Conservation (phyloP, 2,113 vertebrate genomes). For the Festucalex cinctus region DNA sequence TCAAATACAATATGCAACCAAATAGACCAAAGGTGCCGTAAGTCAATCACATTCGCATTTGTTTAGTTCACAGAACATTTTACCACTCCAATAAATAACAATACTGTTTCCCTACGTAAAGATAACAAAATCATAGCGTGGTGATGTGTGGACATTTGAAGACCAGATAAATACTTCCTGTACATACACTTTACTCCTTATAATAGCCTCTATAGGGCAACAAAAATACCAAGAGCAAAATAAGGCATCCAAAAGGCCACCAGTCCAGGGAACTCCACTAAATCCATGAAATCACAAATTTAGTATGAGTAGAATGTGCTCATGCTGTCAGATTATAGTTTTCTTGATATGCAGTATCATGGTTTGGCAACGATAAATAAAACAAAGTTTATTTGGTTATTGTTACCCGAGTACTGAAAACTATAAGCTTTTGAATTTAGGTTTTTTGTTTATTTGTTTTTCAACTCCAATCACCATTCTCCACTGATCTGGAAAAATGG, state of each 20-base stretch:
- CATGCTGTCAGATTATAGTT: constrained; percentile 12
- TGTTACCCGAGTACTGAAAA: background rate
- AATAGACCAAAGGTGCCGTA: background rate
- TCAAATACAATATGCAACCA: constrained; percentile 5
- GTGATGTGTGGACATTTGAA: constrained; percentile 51
- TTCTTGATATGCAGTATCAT: background rate
- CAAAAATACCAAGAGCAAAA: constrained; percentile 66
- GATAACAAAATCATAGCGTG: constrained; percentile 14
- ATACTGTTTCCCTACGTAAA: background rate
- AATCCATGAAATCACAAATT: constrained; percentile 58
- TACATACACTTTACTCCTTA: constrained; percentile 66
- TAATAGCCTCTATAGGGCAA: constrained; percentile 58
- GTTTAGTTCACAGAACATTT: constrained; percentile 3
- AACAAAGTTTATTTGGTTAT: background rate
- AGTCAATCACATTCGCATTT: constrained; percentile 2
- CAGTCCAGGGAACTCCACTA: constrained; percentile 55
- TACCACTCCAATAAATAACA: constrained; percentile 36
- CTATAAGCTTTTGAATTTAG: background rate
- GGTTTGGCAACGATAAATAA: background rate
- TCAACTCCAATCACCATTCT: background rate
- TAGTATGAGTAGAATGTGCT: constrained; percentile 64
- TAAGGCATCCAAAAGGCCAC: constrained; percentile 78
- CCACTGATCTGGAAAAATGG: background rate
- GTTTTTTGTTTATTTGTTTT: background rate
- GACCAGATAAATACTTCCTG: constrained; percentile 70